phyloP scores from a whole-genome alignment of 2,797 vertebrate species.

The Enteromius viviparus region DNA sequence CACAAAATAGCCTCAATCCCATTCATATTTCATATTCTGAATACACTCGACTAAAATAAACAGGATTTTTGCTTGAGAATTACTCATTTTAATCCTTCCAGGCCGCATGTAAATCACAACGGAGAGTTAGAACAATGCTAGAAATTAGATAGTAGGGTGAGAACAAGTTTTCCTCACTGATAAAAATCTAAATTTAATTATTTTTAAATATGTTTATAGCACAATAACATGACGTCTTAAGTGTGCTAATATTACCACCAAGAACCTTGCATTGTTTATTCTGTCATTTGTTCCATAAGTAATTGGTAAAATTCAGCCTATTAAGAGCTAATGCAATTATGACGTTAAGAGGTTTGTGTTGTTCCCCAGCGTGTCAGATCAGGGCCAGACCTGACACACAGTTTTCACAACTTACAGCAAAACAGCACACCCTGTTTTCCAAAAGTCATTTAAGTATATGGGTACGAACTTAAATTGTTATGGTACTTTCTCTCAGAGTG shows the following conservation, averaged over 20 bases:
- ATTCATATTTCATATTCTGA: constrained; percentile 31
- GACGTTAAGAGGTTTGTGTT: constrained; percentile 13
- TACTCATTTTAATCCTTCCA: constrained; percentile 32
- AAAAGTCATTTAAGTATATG: constrained; percentile 51
- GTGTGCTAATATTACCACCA: neutral
- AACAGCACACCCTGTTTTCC: constrained; percentile 50
- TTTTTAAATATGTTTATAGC: constrained; percentile 44
- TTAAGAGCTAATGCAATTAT: constrained; percentile 58
- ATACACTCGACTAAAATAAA: constrained; percentile 29
- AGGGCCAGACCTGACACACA: constrained; percentile 33
- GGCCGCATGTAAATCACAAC: constrained; percentile 8
- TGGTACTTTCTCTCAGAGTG: constrained; percentile 12
- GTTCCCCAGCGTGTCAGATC: constrained; percentile 11
- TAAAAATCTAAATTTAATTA: constrained; percentile 52
- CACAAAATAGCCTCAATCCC: neutral
- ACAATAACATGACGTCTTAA: constrained; percentile 34
- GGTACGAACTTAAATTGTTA: neutral
- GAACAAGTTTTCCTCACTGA: constrained; percentile 35
- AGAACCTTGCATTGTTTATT: constrained; percentile 19
- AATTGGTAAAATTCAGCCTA: constrained; percentile 24
- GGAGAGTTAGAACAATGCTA: constrained; percentile 19
- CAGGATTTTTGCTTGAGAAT: constrained; percentile 18
- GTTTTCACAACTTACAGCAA: constrained; percentile 53
- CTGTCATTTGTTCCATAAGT: constrained; percentile 11
- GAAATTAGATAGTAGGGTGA: constrained; percentile 31